These are phyloP conservation scores for Leucophenga varia DNA, from an alignment of 1,140 invertebrate species.

Conservation along the genomic window DNA sequence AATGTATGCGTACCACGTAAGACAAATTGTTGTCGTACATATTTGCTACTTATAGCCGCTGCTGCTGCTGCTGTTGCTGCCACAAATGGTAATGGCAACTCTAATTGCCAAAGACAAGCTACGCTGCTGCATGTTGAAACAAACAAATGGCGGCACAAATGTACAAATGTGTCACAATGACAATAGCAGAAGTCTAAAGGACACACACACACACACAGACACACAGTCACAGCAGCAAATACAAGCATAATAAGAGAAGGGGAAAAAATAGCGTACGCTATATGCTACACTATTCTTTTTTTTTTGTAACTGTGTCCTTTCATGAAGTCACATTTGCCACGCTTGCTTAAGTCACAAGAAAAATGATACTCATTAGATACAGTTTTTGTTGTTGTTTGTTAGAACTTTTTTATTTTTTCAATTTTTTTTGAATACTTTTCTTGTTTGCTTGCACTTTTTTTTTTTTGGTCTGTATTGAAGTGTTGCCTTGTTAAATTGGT, in stretches of 20 bases:
- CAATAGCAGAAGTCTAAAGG: no score
- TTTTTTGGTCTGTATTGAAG: no score
- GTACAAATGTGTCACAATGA: constrained; percentile 49
- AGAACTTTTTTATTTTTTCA: no score
- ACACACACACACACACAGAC: constrained; percentile 19
- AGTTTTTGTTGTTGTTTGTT: no score
- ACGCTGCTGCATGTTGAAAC: background rate
- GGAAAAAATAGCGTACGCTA: constrained; percentile 40
- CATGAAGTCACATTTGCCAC: no score
- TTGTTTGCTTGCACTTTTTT: no score
- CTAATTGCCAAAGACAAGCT: constrained; percentile 36
- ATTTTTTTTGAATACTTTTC: no score
- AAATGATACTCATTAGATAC: no score
- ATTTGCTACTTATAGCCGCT: constrained; percentile 31
- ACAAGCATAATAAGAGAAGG: constrained; percentile 30
- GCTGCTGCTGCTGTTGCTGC: constrained; percentile 1
- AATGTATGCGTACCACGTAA: constrained; percentile 17
- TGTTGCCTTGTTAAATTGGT: no score
- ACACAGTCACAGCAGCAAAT: constrained; percentile 17
- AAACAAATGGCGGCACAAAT: constrained; percentile 42
- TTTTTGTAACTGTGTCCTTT: no score
- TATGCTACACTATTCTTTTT: background rate
- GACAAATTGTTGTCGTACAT: constrained; percentile 49
- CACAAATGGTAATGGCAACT: no score
- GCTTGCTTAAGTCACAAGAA: no score